Percentiles rank a stretch among this genome's conserved stretches.
These are phyloP conservation scores for Nymphalis c-album DNA, from an alignment of 2,888 invertebrate genomes.

Conservation along the genomic window DNA sequence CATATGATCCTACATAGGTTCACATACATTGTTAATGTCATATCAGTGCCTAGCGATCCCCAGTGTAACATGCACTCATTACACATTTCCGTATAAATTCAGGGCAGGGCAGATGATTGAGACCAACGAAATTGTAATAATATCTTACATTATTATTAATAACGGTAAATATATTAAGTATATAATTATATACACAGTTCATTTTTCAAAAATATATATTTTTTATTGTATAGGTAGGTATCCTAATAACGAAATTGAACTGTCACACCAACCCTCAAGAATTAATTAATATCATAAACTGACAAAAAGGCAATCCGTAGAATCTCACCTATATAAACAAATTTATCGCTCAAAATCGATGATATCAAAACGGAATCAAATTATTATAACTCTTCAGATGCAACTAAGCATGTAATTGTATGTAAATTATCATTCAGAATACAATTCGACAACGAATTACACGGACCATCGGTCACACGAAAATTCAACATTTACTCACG, in stretches of 20 bases:
- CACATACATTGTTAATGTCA: neutral
- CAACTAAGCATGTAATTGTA: slow-evolving; percentile 24
- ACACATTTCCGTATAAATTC: slow-evolving; percentile 1
- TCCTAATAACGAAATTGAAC: no score
- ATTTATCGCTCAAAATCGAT: neutral
- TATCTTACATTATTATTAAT: neutral
- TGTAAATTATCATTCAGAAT: slow-evolving; percentile 27
- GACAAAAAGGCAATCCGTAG: no score
- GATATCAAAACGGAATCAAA: slow-evolving; percentile 8
- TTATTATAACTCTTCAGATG: slow-evolving; percentile 9
- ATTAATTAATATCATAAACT: no score
- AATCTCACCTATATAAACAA: neutral
- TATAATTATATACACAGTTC: no score
- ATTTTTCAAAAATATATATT: no score
- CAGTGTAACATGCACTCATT: neutral
- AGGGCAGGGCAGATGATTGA: neutral
- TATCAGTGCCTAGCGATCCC: neutral
- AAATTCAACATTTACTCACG: slow-evolving; percentile 6
- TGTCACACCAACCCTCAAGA: no score
- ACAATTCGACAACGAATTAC: slow-evolving; percentile 22
- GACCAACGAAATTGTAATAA: neutral
- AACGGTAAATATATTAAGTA: neutral
- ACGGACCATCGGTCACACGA: slow-evolving; percentile 22
- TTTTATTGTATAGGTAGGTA: no score
- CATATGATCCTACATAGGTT: no score